phyloP scores from a whole-genome alignment of 2,797 vertebrate genomes.

The Petrocephalus schoutedeni region DNA sequence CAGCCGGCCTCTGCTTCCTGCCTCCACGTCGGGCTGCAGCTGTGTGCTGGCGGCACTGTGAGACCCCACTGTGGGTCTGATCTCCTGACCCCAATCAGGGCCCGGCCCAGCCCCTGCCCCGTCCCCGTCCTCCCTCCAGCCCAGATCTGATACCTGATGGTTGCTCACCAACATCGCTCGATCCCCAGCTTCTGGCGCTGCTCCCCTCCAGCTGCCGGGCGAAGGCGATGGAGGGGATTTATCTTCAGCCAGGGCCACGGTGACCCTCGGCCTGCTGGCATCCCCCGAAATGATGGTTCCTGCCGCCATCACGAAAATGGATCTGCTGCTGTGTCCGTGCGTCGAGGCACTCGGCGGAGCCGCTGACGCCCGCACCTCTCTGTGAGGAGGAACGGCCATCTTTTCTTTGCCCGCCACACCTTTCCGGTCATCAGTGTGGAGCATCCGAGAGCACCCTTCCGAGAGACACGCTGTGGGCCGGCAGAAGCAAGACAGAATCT shows the following conservation, averaged over 20 bases:
- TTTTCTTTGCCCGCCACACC: no score
- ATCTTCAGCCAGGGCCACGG: not conserved
- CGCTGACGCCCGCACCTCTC: not conserved
- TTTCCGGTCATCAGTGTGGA: not conserved
- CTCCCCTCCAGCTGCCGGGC: not conserved
- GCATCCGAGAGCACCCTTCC: not conserved
- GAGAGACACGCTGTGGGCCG: constrained; percentile 49
- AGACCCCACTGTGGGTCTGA: constrained; percentile 35
- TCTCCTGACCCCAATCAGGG: constrained; percentile 49
- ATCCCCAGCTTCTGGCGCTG: not conserved
- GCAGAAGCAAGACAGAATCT: constrained; percentile 39
- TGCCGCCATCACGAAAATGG: not conserved
- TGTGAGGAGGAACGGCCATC: not conserved
- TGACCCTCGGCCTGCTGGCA: not conserved
- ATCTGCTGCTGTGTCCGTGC: not conserved
- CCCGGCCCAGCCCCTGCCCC: constrained; percentile 7
- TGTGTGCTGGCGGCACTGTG: constrained; percentile 39
- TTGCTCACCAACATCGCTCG: not conserved
- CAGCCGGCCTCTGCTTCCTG: constrained; percentile 53
- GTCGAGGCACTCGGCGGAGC: not conserved
- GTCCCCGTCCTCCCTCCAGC: not conserved
- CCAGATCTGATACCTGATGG: not conserved
- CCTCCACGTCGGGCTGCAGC: constrained; percentile 48
- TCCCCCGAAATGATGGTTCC: not conserved
- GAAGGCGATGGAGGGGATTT: not conserved